Base-by-base conservation (phyloP, 2,888 invertebrate genomes). In the Megamerina dolium region DNA sequence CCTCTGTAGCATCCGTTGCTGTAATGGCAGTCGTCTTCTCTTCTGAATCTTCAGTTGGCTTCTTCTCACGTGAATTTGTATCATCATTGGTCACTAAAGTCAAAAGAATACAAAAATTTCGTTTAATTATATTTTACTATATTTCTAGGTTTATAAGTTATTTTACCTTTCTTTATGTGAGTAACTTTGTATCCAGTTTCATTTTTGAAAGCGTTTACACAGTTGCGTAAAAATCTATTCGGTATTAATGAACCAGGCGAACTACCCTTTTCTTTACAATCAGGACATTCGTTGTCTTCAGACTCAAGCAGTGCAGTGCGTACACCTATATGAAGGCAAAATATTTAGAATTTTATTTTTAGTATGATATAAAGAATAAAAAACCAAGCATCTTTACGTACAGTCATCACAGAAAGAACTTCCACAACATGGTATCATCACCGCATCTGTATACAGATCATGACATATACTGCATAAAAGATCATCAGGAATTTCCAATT, bases 371-470 rank as follows among this genome's bases (percentile, higher is more conserved):
- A 32, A 37, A 45, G 36, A 27, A n/a, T 13, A 27, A 27, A 27
- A 27, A 27, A 3, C 12, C 30, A 30, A 30, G 5, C 5, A n/a
- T 27, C 8, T 20, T 39, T 44, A 75, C 83, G 78, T 77, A 87
- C 99, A 99, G 72, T 97, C 96, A 73, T 97, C 96, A 72, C 99
- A 99, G 74, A 93, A 99, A 9, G 94, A 94, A 70, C 91, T 91
- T 4, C 96, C 97, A 72, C 99, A 99, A 68, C 97, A 99, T 0
- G 94, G 93, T 67, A 95, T 93, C 81, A 97, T 87, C 20, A 97
- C 95, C 27, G 97, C 97, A 72, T 99, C 97, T 0, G 85, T 83
- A 49, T 96, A 79, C 30, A 97, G 75, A 69, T 94, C 92, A 39
- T 89, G 81, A 71, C 99, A 99, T 44, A 99, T 80, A 44, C 84